A percentile compares a stretch with the other conserved stretches of the same genome.
phyloP scores from a whole-genome alignment of 1,140 invertebrate genomes.

The Xylocopa sonorina region DNA sequence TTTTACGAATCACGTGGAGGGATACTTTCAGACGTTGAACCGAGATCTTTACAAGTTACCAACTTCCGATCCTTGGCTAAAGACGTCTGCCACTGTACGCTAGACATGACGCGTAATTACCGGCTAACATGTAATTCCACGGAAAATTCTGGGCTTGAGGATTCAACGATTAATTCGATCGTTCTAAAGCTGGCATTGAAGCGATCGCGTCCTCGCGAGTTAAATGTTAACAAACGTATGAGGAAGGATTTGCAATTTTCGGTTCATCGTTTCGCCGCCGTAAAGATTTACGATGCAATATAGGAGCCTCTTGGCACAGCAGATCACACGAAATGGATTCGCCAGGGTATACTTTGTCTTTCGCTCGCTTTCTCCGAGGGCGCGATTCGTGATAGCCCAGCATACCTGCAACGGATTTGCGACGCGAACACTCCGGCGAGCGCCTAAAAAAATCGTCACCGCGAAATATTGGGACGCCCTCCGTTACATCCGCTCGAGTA shows the following conservation, averaged over 20 bases:
- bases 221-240: background rate
- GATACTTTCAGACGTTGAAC: slow-evolving; percentile 54
- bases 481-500: background rate
- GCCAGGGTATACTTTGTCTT: slow-evolving; percentile 61
- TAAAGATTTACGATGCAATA: slow-evolving; percentile 48
- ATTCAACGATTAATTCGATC: too few relatives aligned
- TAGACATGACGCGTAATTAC: background rate
- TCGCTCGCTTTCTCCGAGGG: slow-evolving; percentile 38
- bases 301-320: slow-evolving; percentile 12
- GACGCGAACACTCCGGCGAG: background rate
- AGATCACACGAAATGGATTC: slow-evolving; percentile 53
- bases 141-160: too few relatives aligned
- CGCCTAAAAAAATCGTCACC: background rate
- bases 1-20: slow-evolving; percentile 15
- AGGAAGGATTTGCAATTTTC: slow-evolving; percentile 27
- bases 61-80: background rate
- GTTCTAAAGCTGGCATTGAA: too few relatives aligned
- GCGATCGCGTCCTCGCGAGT: too few relatives aligned
- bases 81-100: background rate
- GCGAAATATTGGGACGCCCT: background rate
- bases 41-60: slow-evolving; percentile 39
- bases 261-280: slow-evolving; percentile 26
- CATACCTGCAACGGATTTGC: slow-evolving; percentile 55
- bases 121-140: too few relatives aligned
- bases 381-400: slow-evolving; percentile 59